Evolutionary conservation across 2,797 vertebrate genomes (phyloP).

Genomic region (Lateolabrax maculatus): DNA sequence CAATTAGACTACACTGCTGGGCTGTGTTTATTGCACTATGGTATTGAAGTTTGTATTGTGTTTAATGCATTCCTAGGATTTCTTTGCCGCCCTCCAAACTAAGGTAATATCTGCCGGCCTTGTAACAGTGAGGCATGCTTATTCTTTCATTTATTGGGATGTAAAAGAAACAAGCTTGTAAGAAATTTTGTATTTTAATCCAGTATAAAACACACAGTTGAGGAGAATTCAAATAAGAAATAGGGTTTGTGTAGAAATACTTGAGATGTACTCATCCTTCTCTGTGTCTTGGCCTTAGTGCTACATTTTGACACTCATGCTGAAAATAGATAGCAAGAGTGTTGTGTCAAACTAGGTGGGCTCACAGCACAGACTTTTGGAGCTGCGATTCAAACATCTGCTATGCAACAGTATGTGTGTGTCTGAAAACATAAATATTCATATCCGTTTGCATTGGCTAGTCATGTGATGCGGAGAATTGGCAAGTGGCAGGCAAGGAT

Average conservation of each 20-base stretch:
- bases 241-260: slow-evolving; percentile 3
- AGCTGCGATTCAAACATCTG: slow-evolving; percentile 71
- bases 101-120: background rate
- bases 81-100: background rate
- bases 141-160: background rate
- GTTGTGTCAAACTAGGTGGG: slow-evolving; percentile 67
- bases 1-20: background rate
- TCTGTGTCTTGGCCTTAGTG: slow-evolving; percentile 37
- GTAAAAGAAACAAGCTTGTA: background rate
- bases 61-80: background rate
- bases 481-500: background rate
- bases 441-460: slow-evolving; percentile 20
- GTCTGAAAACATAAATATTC: slow-evolving; percentile 45
- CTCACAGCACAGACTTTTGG: slow-evolving; percentile 57
- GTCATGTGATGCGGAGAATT: slow-evolving; percentile 31
- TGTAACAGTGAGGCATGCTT: background rate
- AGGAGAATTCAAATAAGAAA: background rate
- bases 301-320: slow-evolving; percentile 55
- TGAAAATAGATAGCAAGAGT: slow-evolving; percentile 63
- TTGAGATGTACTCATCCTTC: slow-evolving; percentile 17
- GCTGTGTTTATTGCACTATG: background rate
- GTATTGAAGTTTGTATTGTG: background rate
- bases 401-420: slow-evolving; percentile 54
- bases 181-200: background rate
- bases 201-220: background rate